Percentiles rank a stretch among this genome's conserved stretches.
phyloP scores from a whole-genome alignment of 2,888 invertebrate species.

The Ophonus ardosiacus region DNA sequence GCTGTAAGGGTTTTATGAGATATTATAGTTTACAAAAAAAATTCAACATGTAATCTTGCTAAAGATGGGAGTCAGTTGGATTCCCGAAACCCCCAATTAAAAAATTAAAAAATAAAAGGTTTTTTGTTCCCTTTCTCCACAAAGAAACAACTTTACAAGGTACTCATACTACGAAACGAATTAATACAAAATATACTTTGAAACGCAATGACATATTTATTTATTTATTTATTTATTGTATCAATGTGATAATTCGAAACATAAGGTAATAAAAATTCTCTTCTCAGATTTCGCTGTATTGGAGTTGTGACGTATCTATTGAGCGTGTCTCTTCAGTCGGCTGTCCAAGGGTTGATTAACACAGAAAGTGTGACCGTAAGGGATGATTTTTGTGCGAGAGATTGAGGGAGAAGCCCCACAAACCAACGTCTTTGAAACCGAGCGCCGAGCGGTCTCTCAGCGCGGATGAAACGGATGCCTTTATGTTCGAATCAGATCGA shows the following conservation, averaged over 20 bases:
- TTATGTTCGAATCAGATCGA: conserved; percentile 35
- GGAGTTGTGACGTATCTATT: neutral
- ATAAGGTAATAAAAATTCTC: conserved; percentile 21
- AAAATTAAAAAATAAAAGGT: no score
- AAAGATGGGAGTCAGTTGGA: no score
- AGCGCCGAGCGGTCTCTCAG: neutral
- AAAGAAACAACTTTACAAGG: no score
- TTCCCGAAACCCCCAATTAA: no score
- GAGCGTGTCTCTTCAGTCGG: neutral
- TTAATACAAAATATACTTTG: no score
- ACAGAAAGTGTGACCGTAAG: neutral
- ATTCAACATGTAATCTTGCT: no score
- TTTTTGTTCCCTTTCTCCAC: no score
- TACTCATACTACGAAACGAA: no score
- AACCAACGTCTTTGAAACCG: neutral
- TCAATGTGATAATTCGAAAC: neutral
- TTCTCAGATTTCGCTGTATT: neutral
- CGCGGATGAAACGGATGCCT: conserved; percentile 24
- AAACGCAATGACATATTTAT: no score
- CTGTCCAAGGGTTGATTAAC: conserved; percentile 15
- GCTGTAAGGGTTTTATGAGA: no score
- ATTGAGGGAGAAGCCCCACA: neutral
- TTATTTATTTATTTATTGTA: neutral
- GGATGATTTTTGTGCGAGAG: conserved; percentile 16
- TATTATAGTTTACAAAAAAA: no score